Evolutionary conservation across 2,113 vertebrate genomes (phyloP).

Genomic region (Oxyruncus cristatus): DNA sequence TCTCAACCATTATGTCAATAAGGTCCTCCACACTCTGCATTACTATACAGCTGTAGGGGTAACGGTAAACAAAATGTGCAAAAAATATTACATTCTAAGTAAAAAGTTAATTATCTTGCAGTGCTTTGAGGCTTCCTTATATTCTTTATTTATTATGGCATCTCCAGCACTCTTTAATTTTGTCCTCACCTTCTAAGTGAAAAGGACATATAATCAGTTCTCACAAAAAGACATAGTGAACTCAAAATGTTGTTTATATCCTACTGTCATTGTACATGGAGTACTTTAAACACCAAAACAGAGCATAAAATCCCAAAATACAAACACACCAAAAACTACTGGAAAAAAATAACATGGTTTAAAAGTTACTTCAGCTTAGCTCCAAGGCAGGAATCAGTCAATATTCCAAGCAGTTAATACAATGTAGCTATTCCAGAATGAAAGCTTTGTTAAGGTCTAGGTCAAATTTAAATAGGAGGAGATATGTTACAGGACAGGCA

Average conservation of each 20-base stretch:
- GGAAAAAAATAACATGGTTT: neutral
- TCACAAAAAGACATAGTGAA: neutral
- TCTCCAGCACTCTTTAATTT: constrained; percentile 86
- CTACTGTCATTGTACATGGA: neutral
- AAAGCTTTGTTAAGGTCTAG: neutral
- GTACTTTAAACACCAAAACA: neutral
- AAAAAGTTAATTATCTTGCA: constrained; percentile 82
- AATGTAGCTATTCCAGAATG: neutral
- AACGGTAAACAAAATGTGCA: neutral
- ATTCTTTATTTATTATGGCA: constrained; percentile 89
- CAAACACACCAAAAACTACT: neutral
- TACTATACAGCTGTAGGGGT: neutral
- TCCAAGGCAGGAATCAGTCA: neutral
- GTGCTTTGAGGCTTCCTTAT: constrained; percentile 88
- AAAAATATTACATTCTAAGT: neutral
- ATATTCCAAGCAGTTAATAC: neutral
- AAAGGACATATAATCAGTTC: neutral
- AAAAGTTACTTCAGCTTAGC: rapidly evolving
- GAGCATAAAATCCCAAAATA: neutral
- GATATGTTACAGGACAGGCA: neutral
- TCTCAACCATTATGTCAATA: neutral
- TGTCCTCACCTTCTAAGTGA: constrained; percentile 80
- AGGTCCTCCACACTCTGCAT: neutral
- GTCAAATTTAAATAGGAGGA: neutral
- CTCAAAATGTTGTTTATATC: neutral